Conservation (phyloP, 1,140 invertebrate species). For the Ostrea edulis region DNA sequence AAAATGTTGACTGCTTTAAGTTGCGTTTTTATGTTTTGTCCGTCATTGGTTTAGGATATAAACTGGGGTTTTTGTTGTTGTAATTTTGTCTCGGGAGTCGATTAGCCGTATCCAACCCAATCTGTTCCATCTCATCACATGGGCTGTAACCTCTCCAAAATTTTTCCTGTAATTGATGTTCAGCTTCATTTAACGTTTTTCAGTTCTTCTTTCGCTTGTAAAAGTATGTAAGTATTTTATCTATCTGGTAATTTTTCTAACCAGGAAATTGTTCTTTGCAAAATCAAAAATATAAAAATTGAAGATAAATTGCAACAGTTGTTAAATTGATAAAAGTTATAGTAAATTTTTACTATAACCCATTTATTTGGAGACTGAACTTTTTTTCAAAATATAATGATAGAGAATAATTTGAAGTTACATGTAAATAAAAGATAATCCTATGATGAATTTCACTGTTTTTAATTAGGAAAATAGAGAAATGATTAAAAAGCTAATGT, state of each 20-base stretch:
- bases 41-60: background rate
- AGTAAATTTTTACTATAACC: background rate
- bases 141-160: slow-evolving; percentile 19
- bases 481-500: background rate
- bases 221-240: background rate
- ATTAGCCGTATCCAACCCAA: slow-evolving; percentile 2
- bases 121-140: slow-evolving; percentile 28
- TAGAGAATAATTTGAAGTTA: background rate
- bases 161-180: background rate
- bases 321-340: background rate
- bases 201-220: background rate
- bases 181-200: slow-evolving; percentile 26
- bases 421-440: background rate
- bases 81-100: slow-evolving; percentile 11
- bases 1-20: background rate
- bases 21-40: background rate
- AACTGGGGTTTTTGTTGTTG: background rate
- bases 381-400: background rate
- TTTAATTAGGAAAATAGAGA: background rate
- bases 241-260: background rate
- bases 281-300: background rate
- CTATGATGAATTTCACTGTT: background rate
- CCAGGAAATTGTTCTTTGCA: background rate
- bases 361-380: background rate
- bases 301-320: slow-evolving; percentile 7